These are phyloP conservation scores for Tipula helvola DNA, from an alignment of 2,888 invertebrate genomes.

Conservation along the genomic window DNA sequence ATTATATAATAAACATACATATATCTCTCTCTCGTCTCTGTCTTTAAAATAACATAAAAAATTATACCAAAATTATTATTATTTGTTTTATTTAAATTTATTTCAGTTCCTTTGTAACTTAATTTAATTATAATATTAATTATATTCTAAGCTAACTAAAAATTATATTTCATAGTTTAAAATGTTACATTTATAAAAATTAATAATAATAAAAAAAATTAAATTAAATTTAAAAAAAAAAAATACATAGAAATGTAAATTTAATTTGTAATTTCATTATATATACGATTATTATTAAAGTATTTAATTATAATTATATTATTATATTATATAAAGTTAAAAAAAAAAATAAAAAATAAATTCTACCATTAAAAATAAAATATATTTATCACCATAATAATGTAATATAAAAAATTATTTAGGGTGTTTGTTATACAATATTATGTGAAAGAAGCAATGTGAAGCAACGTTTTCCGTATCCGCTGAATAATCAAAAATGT, in stretches of 20 bases:
- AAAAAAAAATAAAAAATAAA: neutral
- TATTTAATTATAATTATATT: neutral
- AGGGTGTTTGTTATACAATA: too few species aligned
- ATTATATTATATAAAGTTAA: neutral
- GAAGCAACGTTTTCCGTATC: too few species aligned
- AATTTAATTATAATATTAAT: neutral
- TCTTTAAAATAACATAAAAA: neutral
- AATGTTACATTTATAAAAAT: neutral
- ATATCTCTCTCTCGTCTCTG: neutral
- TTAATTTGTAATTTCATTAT: neutral
- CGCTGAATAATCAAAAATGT: too few species aligned
- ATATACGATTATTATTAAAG: neutral
- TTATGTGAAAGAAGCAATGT: too few species aligned
- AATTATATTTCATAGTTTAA: neutral
- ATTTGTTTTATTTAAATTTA: neutral
- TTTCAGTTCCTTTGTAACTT: neutral
- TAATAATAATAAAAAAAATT: neutral
- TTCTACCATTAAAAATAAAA: neutral
- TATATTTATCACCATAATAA: neutral
- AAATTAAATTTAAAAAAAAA: neutral
- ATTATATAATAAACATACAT: neutral
- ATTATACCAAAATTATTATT: neutral
- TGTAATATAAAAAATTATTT: neutral
- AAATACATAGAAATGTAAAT: neutral
- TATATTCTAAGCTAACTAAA: neutral